phyloP scores from a whole-genome alignment of 2,113 vertebrate genomes.

The Scolopax mira region DNA sequence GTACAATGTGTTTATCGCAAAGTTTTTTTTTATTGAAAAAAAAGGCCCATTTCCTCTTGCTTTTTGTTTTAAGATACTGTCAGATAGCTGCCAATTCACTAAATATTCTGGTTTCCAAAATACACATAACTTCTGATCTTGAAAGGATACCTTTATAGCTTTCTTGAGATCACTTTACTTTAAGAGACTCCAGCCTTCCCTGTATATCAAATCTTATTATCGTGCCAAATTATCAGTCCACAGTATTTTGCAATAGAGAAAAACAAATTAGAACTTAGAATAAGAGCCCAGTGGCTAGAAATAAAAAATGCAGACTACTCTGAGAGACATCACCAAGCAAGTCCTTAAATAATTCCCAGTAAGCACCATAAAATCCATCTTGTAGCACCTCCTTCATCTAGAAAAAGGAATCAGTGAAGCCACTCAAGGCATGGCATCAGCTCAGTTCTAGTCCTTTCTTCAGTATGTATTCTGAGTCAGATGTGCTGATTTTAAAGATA shows the following conservation, averaged over 20 bases:
- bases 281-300: not conserved
- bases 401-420: not conserved
- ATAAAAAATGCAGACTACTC: not conserved
- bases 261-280: not conserved
- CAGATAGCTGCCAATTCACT: not conserved
- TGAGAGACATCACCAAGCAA: not conserved
- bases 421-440: not conserved
- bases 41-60: not conserved
- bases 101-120: not conserved
- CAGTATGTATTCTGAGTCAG: not conserved
- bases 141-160: not conserved
- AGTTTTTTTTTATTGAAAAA: not conserved
- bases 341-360: not conserved
- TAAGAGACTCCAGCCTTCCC: not conserved
- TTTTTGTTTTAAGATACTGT: not conserved
- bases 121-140: not conserved
- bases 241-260: not conserved
- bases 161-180: not conserved
- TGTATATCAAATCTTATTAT: not conserved
- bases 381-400: not conserved
- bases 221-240: not conserved
- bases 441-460: not conserved
- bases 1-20: not conserved
- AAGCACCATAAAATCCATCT: not conserved
- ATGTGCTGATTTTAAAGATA: not conserved